phyloP scores from a whole-genome alignment of 2,888 invertebrate genomes.

The Harpalus rubripes region DNA sequence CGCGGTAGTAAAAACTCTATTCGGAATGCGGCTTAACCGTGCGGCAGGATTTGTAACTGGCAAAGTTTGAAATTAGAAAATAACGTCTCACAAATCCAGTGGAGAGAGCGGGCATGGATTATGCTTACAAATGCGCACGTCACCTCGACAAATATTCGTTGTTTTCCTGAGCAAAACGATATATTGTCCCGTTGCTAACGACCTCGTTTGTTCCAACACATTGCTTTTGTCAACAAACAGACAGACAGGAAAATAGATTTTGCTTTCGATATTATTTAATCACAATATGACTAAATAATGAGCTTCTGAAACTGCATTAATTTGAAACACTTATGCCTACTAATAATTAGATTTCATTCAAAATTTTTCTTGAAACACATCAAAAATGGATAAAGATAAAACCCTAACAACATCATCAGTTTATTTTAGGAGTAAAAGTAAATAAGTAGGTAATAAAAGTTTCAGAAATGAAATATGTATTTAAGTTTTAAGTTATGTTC shows the following conservation, averaged over 20 bases:
- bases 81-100: conserved; percentile 49
- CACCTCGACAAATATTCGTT: conserved; percentile 23
- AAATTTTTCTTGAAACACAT: no score
- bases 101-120: conserved; percentile 10
- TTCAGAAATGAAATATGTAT: no score
- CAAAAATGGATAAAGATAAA: no score
- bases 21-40: conserved; percentile 26
- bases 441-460: no score
- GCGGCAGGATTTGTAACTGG: conserved; percentile 55
- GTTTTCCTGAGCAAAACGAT: conserved; percentile 23
- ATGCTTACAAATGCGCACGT: conserved; percentile 49
- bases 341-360: no score
- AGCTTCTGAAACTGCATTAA: no score
- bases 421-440: no score
- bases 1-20: conserved; percentile 52
- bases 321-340: no score
- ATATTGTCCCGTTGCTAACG: conserved; percentile 38
- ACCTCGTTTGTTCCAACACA: conserved; percentile 19
- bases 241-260: conserved; percentile 1
- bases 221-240: conserved; percentile 5
- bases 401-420: no score
- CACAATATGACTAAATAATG: no score
- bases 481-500: no score
- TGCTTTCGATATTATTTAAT: background rate
- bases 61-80: conserved; percentile 62